phyloP scores from a whole-genome alignment of 2,113 vertebrate genomes.

The Corythornis madagascariensis region DNA sequence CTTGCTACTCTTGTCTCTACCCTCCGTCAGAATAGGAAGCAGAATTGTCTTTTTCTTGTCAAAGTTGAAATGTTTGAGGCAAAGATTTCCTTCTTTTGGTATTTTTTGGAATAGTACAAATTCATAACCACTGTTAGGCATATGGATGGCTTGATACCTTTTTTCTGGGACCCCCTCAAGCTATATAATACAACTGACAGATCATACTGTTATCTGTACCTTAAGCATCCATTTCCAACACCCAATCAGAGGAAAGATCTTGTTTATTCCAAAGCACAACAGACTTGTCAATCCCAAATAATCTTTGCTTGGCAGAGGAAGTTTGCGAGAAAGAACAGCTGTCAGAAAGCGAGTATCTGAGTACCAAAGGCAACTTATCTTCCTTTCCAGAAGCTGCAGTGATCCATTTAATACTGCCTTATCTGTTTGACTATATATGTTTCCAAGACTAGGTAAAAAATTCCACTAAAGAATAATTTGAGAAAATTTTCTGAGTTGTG shows the following conservation, averaged over 20 bases:
- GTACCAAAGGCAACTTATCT: slow-evolving; percentile 19
- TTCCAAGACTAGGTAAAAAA: slow-evolving; percentile 28
- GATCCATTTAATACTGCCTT: slow-evolving; percentile 36
- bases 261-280: slow-evolving; percentile 30
- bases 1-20: neutral
- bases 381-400: slow-evolving; percentile 10
- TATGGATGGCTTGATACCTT: neutral
- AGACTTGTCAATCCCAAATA: neutral
- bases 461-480: neutral
- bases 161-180: neutral
- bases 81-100: neutral
- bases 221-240: neutral
- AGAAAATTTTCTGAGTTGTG: neutral
- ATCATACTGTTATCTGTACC: neutral
- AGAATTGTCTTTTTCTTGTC: neutral
- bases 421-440: neutral
- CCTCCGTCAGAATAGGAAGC: neutral
- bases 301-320: slow-evolving; percentile 3
- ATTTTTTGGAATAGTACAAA: neutral
- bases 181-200: neutral
- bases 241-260: neutral
- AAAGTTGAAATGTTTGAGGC: neutral
- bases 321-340: slow-evolving; percentile 5
- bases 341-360: neutral
- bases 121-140: neutral